Base-by-base conservation (phyloP, 92 coral and sea anemone species). In the Siderastrea siderea region DNA sequence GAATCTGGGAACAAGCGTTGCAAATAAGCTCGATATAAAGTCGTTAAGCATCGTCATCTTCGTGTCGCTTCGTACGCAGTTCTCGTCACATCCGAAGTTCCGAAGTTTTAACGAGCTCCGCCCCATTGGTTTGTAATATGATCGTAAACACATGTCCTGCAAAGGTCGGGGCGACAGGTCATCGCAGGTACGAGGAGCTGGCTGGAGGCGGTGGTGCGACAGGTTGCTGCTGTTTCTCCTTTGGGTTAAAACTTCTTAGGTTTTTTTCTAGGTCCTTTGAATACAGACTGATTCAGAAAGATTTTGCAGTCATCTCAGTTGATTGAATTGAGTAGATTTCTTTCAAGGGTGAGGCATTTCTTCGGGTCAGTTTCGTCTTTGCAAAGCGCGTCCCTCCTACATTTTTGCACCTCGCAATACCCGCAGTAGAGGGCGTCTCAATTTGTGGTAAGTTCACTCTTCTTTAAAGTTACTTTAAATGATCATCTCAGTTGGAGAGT, bases 371-470 rank as follows among this genome's bases (percentile, higher is more conserved):
- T 67, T 53, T 69, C 47, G 49, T 49, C 13, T n/a, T 48, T 62
- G 59, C 77, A 15, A 11, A 51, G 68, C n/a, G 47, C 60, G 13
- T 79, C 83, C 47, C 19, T 47, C 61, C 62, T 4, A 9, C 7
- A 15, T 38, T 5, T 4, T 16, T 15, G 58, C 14, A 38, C 74
- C 14, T 13, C 7, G 49, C 49, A 45, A 46, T 69, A 12, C 7
- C 54, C 50, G 3, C 6, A 14, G 51, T n/a, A 63, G 13, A 47
- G 11, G 58, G 47, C 47, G 64, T 57, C 55, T 54, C 54, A 51
- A 38, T 70, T 81, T 10, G 55, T 50, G 78, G 78, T 70, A 69
- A 82, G 66, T 82, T 49, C 47, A 47, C 57, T 4, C 16, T 59
- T 47, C 2, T 47, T 61, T 70, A 19, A 6, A 44, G 13, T 69